A percentile compares a stretch with the other conserved stretches of the same genome.
Evolutionary conservation across 2,888 invertebrate species (phyloP).

Genomic region (Metacarcinus magister): DNA sequence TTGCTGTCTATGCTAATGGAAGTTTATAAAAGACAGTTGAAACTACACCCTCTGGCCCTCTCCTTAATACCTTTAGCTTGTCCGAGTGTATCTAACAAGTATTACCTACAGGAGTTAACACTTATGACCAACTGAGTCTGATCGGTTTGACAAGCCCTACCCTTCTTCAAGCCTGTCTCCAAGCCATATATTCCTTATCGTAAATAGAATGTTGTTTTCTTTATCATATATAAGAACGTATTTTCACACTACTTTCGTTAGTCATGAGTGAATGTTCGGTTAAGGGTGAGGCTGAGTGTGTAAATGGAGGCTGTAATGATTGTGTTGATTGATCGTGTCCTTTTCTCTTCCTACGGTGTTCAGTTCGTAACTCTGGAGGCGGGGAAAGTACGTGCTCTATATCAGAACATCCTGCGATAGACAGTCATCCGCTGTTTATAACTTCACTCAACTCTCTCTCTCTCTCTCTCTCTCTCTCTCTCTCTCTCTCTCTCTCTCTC

Average conservation of each 20-base stretch:
- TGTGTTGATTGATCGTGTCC: not conserved
- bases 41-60: too few relatives aligned
- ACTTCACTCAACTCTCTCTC: too few relatives aligned
- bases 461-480: constrained; percentile 51
- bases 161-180: too few relatives aligned
- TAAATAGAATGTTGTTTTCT: too few relatives aligned
- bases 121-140: not conserved
- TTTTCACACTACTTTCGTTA: not conserved
- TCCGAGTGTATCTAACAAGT: not conserved
- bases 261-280: not conserved
- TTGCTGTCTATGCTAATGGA: not conserved
- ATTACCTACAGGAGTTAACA: not conserved
- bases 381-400: not conserved
- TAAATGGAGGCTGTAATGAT: not conserved
- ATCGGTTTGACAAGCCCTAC: not conserved
- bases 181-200: too few relatives aligned
- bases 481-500: not conserved
- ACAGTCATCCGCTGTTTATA: not conserved
- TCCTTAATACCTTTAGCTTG: too few relatives aligned
- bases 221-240: not conserved
- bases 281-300: not conserved
- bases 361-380: not conserved
- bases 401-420: not conserved
- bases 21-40: too few relatives aligned
- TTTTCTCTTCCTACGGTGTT: not conserved